These are phyloP conservation scores for Druon quercuslanigerum DNA, from an alignment of 1,140 invertebrate genomes.

Conservation along the genomic window DNA sequence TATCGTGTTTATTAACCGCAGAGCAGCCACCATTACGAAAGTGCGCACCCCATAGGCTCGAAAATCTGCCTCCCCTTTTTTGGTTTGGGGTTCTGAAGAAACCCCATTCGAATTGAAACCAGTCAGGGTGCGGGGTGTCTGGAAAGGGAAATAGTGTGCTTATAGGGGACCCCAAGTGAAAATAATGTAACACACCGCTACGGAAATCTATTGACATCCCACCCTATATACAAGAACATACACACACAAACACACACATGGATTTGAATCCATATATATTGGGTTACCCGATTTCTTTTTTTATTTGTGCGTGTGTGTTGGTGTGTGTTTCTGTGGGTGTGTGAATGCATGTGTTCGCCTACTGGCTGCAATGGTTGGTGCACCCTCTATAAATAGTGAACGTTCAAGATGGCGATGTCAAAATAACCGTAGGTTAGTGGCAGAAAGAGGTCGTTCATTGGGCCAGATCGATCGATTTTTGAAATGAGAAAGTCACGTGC, in stretches of 20 bases:
- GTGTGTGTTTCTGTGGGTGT: slow-evolving; percentile 45
- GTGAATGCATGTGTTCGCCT: slow-evolving; percentile 44
- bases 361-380: slow-evolving; percentile 48
- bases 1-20: slow-evolving; percentile 58
- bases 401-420: slow-evolving; percentile 70
- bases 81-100: slow-evolving; percentile 47
- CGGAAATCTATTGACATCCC: slow-evolving; percentile 68
- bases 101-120: slow-evolving; percentile 62
- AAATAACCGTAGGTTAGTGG: slow-evolving; percentile 61
- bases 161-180: slow-evolving; percentile 55
- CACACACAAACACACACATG: slow-evolving; percentile 21
- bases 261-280: slow-evolving; percentile 21
- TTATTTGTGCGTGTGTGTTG: slow-evolving; percentile 1
- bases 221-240: slow-evolving; percentile 52
- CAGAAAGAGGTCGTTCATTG: slow-evolving; percentile 17
- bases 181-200: slow-evolving; percentile 69
- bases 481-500: slow-evolving; percentile 36
- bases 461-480: slow-evolving; percentile 42
- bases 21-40: slow-evolving; percentile 66
- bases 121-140: slow-evolving; percentile 53
- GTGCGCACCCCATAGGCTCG: slow-evolving; percentile 59
- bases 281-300: slow-evolving; percentile 8
- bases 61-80: slow-evolving; percentile 55
- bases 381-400: slow-evolving; percentile 59
- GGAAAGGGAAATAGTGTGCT: slow-evolving; percentile 31